Evolutionary conservation across 53 echinoderm and acorn worm species (phyloP), one percentile per base, ranked within the genome.

Genomic region (Patiria pectinifera): DNA sequence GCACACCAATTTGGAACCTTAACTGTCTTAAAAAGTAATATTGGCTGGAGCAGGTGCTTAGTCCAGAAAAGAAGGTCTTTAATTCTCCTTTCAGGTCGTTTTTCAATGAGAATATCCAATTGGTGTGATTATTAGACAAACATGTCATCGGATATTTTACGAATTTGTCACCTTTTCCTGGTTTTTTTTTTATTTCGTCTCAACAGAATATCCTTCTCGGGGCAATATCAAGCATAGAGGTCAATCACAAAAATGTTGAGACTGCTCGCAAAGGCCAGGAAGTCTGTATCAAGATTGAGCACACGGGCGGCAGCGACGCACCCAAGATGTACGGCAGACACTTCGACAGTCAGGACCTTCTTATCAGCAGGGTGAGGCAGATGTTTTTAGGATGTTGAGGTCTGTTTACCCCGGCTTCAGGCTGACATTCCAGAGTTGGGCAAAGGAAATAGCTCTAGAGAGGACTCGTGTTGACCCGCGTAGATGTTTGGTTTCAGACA

Each of bases 241-340:
- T 97, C 70, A 99, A 99, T 84, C 97, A 99, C 92, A 99, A 99
- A 82, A 82, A 70, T 23, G 94, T 99, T 13, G 97, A 97, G 22
- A 89, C 83, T 45, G 99, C 97, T 19, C 93, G 94, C 11, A 96
- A 95, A 82, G 99, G 99, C 2, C 99, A 99, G 81, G 99, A 99
- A 70, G 93, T 99, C 48, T 99, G 99, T 61, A 35, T 99, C 71
- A 99, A 99, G 89, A 99, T 99, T 22, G 99, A 99, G 62, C 92
- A 96, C 69, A 87, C 92, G 0, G 94, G 95, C 13, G 92, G 94
- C 2, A 92, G 97, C 9, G 99, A 99, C 74, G 99, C 99, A n/a
- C 99, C 99, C 18, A 99, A 97, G 96, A 93, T 99, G 96, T 97
- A 95, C 26, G 99, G 99, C 12, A 84, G 95, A 78, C 95, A 95